Conservation (phyloP, 30 jellyfish, hydroid and myxozoan genomes). For the Cassiopea xamachana region DNA sequence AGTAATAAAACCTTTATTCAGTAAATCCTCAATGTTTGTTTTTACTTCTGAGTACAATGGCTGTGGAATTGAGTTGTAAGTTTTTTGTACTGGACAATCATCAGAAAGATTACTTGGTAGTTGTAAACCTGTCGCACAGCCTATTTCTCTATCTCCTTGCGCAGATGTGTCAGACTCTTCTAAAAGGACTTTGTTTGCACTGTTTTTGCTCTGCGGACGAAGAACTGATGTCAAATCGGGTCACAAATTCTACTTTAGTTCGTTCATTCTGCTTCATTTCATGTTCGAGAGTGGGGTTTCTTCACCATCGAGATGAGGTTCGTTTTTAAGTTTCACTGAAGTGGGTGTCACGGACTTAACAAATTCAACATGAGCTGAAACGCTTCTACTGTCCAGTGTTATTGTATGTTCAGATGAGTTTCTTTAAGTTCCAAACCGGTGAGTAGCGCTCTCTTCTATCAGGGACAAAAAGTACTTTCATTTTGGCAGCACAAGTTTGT, state of each 20-base stretch:
- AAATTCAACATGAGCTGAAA: slow-evolving; percentile 17
- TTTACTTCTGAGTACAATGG: too few relatives aligned
- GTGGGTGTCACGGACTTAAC: slow-evolving; percentile 11
- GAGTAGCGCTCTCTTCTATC: background rate
- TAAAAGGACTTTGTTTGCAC: too few relatives aligned
- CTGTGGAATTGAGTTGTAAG: too few relatives aligned
- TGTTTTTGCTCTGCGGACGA: too few relatives aligned
- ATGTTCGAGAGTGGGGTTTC: background rate
- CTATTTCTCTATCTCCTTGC: too few relatives aligned
- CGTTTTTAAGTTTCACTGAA: slow-evolving; percentile 6
- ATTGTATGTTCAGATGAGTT: background rate
- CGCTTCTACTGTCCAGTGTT: slow-evolving; percentile 4
- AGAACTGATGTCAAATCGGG: too few relatives aligned
- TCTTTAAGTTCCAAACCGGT: background rate
- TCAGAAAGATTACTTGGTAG: too few relatives aligned
- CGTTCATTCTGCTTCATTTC: background rate
- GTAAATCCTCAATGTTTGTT: too few relatives aligned
- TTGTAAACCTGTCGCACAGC: too few relatives aligned
- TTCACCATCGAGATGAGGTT: background rate
- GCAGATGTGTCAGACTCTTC: too few relatives aligned
- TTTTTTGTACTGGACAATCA: too few relatives aligned
- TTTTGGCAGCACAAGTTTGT: background rate
- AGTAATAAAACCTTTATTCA: too few relatives aligned
- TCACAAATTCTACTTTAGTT: background rate
- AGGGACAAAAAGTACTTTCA: background rate